These are phyloP conservation scores for Platysteira castanea DNA, from an alignment of 2,113 vertebrate species.

Conservation along the genomic window DNA sequence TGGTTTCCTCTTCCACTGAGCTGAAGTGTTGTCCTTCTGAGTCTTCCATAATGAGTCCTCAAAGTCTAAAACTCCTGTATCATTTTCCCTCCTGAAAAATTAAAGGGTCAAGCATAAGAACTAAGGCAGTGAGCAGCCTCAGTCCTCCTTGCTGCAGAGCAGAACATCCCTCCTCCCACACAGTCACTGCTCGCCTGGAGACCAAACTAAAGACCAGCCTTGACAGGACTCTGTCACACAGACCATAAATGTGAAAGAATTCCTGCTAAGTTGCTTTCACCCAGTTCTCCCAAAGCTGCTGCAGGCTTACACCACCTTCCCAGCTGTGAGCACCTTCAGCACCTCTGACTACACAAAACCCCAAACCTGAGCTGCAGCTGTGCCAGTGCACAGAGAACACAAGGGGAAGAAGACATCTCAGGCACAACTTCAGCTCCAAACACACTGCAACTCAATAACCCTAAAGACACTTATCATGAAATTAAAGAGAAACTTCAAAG, in stretches of 20 bases:
- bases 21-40: slow-evolving; percentile 71
- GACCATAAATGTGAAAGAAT: background rate
- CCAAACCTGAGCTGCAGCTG: background rate
- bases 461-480: background rate
- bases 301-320: background rate
- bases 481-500: background rate
- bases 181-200: background rate
- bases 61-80: background rate
- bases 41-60: slow-evolving; percentile 77
- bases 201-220: background rate
- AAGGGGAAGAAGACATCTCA: background rate
- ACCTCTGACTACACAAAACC: background rate
- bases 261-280: background rate
- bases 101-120: background rate
- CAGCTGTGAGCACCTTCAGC: rapidly evolving
- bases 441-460: background rate
- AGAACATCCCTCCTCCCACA: background rate
- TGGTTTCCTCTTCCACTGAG: slow-evolving; percentile 84
- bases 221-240: background rate
- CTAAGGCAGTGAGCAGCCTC: background rate
- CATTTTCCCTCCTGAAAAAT: slow-evolving; percentile 2
- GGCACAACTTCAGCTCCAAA: background rate
- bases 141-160: background rate
- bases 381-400: background rate
- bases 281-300: background rate